Evolutionary conservation across 2,888 invertebrate species (phyloP).

Genomic region (Dioctria linearis): DNA sequence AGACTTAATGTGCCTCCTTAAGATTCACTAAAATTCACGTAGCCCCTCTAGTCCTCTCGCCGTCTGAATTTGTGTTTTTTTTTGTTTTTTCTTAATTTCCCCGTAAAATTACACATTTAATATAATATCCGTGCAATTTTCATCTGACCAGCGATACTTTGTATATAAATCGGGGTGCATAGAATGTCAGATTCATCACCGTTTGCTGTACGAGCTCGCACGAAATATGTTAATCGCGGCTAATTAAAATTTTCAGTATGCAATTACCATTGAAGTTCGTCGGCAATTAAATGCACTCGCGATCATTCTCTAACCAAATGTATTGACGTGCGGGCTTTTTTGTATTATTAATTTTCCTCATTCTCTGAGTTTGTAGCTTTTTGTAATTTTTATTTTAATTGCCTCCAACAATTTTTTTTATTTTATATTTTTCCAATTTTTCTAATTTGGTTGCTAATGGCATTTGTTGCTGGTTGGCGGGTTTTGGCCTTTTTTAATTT

Average conservation of each 20-base stretch:
- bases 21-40: conserved; percentile 18
- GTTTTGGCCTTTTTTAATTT: conserved; percentile 49
- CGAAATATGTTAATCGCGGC: conserved; percentile 47
- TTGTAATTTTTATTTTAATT: conserved; percentile 31
- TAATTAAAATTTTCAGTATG: conserved; percentile 51
- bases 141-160: conserved; percentile 2
- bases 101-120: conserved; percentile 26
- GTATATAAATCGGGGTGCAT: conserved; percentile 20
- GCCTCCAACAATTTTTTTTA: conserved; percentile 25
- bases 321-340: conserved; percentile 44
- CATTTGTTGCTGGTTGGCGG: conserved; percentile 40
- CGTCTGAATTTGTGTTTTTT: not conserved
- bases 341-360: conserved; percentile 20
- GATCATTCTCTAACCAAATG: conserved; percentile 35
- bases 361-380: conserved; percentile 14
- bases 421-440: conserved; percentile 48
- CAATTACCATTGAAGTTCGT: conserved; percentile 43
- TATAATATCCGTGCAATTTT: conserved; percentile 29
- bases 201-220: not conserved
- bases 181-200: conserved; percentile 11
- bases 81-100: conserved; percentile 10
- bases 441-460: conserved; percentile 38
- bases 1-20: not conserved
- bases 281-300: conserved; percentile 49
- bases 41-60: conserved; percentile 2